phyloP scores from a whole-genome alignment of 2,113 vertebrate species.

The Sialia sialis region DNA sequence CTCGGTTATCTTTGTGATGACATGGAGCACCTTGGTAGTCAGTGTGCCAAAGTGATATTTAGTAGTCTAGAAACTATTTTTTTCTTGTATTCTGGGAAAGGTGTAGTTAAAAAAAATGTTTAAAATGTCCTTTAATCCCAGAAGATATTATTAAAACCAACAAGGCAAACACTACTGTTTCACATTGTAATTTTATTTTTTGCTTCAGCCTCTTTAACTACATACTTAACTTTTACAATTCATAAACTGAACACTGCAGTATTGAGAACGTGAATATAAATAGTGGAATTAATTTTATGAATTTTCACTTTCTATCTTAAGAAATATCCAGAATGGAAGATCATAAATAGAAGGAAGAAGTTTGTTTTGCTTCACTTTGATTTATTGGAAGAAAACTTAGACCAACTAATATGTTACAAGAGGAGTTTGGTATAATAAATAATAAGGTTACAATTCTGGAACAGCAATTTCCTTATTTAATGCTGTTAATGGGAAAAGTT shows the following conservation, averaged over 20 bases:
- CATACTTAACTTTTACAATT: background rate
- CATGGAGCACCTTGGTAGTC: background rate
- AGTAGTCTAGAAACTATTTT: too few relatives aligned
- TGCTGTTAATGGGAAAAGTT: conserved; percentile 36
- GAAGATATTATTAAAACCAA: background rate
- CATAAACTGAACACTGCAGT: background rate
- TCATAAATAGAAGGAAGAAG: background rate
- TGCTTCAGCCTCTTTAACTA: background rate
- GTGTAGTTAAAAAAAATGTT: background rate
- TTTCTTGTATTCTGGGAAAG: background rate
- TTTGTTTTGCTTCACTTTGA: background rate
- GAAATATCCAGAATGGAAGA: background rate
- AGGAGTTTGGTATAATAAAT: conserved; percentile 32
- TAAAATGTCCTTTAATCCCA: background rate
- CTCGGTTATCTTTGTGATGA: background rate
- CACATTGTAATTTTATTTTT: background rate
- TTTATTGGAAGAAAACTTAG: conserved; percentile 25
- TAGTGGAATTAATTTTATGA: background rate
- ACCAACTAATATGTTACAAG: background rate
- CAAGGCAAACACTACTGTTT: background rate
- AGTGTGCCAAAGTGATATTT: background rate
- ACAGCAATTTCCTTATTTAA: conserved; percentile 49
- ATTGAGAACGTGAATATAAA: background rate
- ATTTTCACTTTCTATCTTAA: background rate
- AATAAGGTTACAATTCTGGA: conserved; percentile 30